Percentiles rank a stretch among this genome's conserved stretches.
Conservation (phyloP, 2,113 vertebrate species). For the Eclectus roratus region DNA sequence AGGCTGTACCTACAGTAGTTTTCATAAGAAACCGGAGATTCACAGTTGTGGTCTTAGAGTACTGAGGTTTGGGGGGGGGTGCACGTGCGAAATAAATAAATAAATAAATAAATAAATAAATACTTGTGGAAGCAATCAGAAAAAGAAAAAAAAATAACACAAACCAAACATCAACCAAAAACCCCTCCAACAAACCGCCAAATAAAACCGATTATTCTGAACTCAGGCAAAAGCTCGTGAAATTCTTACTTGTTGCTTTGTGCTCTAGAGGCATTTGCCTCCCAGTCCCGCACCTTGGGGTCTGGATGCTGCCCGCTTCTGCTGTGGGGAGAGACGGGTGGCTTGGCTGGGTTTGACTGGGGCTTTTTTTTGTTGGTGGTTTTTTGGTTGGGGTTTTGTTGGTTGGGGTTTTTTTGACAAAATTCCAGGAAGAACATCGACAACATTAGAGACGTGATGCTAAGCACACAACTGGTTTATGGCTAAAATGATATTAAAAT, state of each 20-base stretch:
- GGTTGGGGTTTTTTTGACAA: neutral
- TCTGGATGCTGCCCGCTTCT: conserved; percentile 9
- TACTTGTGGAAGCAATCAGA: neutral
- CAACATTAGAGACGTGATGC: neutral
- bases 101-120: neutral
- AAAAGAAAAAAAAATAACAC: neutral
- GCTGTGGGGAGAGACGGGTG: neutral
- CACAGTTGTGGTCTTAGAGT: conserved; percentile 53
- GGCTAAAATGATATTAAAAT: conserved; percentile 45
- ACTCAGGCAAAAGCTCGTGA: neutral
- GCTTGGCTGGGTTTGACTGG: neutral
- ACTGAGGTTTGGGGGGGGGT: neutral
- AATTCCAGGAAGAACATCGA: conserved; percentile 31
- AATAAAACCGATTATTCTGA: neutral
- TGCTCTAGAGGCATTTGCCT: conserved; percentile 2
- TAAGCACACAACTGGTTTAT: conserved; percentile 10
- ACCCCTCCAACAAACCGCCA: neutral
- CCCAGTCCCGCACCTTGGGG: neutral
- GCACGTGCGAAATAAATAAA: conserved; percentile 7
- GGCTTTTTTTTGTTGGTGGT: neutral
- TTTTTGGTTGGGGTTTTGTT: neutral
- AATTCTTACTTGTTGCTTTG: conserved; percentile 52
- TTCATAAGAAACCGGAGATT: conserved; percentile 43
- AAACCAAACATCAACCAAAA: neutral
- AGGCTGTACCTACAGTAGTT: conserved; percentile 45